These are phyloP conservation scores for Ceratosolen solmsi DNA, from an alignment of 1,140 invertebrate species.

Conservation along the genomic window DNA sequence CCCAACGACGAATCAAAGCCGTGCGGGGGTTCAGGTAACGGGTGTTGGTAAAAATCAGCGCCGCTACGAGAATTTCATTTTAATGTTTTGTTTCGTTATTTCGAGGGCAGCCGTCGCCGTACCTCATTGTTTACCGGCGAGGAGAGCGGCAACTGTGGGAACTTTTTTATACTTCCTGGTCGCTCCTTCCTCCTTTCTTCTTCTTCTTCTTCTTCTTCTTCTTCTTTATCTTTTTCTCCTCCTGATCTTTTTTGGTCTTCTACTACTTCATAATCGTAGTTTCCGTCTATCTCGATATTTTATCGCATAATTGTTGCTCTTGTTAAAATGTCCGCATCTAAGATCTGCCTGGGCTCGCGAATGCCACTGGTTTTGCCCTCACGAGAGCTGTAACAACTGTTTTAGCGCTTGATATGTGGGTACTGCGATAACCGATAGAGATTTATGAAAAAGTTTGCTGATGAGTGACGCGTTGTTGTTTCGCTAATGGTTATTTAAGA, in stretches of 20 bases:
- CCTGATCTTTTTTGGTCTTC: neutral
- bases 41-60: slow-evolving; percentile 31
- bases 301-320: slow-evolving; percentile 34
- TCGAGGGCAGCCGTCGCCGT: slow-evolving; percentile 14
- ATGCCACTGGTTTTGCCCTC: neutral
- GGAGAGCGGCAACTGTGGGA: slow-evolving; percentile 35
- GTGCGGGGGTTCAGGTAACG: slow-evolving; percentile 46
- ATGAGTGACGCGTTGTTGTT: neutral
- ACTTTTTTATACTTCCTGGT: slow-evolving; percentile 44
- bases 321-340: slow-evolving; percentile 21
- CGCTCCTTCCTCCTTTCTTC: neutral
- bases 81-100: neutral
- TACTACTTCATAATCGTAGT: neutral
- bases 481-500: neutral
- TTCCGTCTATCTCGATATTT: neutral
- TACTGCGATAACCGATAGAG: neutral
- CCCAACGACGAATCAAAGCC: slow-evolving; percentile 31
- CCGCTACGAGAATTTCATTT: neutral
- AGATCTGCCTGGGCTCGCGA: neutral
- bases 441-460: slow-evolving; percentile 10
- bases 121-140: slow-evolving; percentile 2
- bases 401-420: neutral
- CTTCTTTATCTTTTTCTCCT: neutral
- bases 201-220: neutral
- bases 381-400: neutral